Evolutionary conservation across 1,140 invertebrate genomes (phyloP), one percentile per base, ranked within the genome.

Genomic region (Formica selysi): DNA sequence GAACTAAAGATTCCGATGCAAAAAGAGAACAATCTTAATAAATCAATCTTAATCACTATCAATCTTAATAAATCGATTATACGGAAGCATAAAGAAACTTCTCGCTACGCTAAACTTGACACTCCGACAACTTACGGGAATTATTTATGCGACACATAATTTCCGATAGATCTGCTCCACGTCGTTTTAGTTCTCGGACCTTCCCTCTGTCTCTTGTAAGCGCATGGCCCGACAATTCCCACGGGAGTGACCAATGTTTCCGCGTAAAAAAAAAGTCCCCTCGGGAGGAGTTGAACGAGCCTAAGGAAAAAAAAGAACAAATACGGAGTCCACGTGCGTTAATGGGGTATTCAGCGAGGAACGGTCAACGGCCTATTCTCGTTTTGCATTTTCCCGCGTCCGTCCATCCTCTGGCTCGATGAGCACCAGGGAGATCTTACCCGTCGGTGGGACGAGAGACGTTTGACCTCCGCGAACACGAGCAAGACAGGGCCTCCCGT

Each of bases 351-450:
- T 81, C 67, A 81, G 67, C 22, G 51, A 73, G 51, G 59, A 83
- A 83, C 79, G 79, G 79, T 83, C 79, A 83, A 83, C 29, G 79
- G 79, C 79, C 79, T 83, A 83, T 83, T 19, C 79, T 73, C 79
- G 68, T 85, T 85, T 78, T 85, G 81, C 81, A 78, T 85, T 85
- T 85, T 67, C 81, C 62, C 73, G 81, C 74, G 73, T 76, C 32
- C 61, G 73, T 65, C 81, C 73, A 76, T 78, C 61, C 65, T 71
- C 51, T 3, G 48, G 51, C 73, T 41, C 38, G 79, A 74, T 29
- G 79, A 83, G 68, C 79, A 73, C 54, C 68, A 48, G n/a, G 57
- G 79, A 68, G 26, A 74, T 73, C 48, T 38, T 68, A 59, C 59
- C n/a, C 3, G 81, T 36, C 68, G 68, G 70, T 16, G 70, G 48